Evolutionary conservation across 2,888 invertebrate species (phyloP).

Genomic region (Erebia ligea): DNA sequence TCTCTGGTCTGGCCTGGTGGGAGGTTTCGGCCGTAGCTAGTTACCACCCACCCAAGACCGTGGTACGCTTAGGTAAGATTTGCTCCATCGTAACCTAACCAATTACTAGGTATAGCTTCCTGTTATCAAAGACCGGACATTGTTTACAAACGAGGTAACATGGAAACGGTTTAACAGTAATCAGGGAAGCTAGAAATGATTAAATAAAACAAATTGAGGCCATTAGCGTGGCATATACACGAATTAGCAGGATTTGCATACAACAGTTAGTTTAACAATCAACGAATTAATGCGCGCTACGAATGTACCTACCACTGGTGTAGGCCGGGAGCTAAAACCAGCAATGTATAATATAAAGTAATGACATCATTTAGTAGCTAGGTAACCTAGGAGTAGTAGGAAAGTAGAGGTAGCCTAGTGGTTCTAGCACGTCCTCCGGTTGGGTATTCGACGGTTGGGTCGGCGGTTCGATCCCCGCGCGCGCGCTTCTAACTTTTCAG

Average conservation of each 20-base stretch:
- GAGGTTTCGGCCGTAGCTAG: no score
- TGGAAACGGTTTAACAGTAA: constrained; percentile 7
- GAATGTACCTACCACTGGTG: neutral
- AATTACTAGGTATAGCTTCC: neutral
- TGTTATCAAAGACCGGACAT: neutral
- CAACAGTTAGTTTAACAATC: constrained; percentile 42
- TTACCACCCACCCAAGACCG: no score
- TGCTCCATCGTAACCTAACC: neutral
- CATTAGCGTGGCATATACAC: constrained; percentile 37
- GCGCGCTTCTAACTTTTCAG: no score
- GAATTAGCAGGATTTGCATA: constrained; percentile 43
- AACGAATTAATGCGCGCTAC: constrained; percentile 41
- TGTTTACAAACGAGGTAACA: neutral
- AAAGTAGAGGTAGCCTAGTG: no score
- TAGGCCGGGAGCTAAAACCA: constrained; percentile 17
- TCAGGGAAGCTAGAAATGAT: constrained; percentile 26
- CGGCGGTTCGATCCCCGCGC: no score
- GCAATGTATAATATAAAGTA: no score
- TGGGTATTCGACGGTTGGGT: no score
- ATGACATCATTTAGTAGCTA: no score
- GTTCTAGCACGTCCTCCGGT: no score
- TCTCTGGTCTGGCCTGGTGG: no score
- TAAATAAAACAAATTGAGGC: constrained; percentile 35
- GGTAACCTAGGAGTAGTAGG: no score
- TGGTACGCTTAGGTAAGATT: neutral